phyloP scores from a whole-genome alignment of 2,888 invertebrate genomes.

The Periphyllus acericola region DNA sequence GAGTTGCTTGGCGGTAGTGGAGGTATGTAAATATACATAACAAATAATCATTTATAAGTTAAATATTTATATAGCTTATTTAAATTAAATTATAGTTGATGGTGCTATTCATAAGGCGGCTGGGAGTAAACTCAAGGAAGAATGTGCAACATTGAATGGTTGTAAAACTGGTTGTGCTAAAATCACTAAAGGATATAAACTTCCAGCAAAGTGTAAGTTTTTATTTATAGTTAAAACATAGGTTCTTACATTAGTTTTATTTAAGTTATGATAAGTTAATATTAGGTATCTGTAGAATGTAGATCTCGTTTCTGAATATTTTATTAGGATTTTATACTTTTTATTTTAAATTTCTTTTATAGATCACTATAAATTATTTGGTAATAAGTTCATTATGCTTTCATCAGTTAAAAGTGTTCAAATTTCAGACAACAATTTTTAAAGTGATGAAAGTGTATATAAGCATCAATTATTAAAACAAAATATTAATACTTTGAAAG shows the following conservation, averaged over 20 bases:
- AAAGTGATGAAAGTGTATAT: too few relatives aligned
- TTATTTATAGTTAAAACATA: neutral
- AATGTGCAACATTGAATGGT: slow-evolving; percentile 78
- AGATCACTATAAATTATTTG: too few relatives aligned
- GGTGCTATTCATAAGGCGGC: slow-evolving; percentile 89
- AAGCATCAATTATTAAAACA: too few relatives aligned
- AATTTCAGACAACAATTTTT: too few relatives aligned
- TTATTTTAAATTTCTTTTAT: neutral
- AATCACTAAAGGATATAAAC: slow-evolving; percentile 81
- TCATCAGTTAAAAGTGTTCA: neutral
- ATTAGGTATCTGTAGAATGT: neutral
- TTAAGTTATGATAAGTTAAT: neutral
- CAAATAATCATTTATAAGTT: neutral
- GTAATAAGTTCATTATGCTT: too few relatives aligned
- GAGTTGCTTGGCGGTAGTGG: slow-evolving; percentile 83
- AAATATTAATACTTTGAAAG: too few relatives aligned
- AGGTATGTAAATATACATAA: slow-evolving; percentile 67
- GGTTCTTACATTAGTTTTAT: neutral
- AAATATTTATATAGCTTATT: neutral
- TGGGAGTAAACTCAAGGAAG: slow-evolving; percentile 75
- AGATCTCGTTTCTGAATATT: neutral
- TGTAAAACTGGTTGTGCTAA: slow-evolving; percentile 86
- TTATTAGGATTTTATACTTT: neutral
- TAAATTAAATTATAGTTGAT: slow-evolving; percentile 73
- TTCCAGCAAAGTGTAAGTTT: slow-evolving; percentile 86